phyloP scores from a whole-genome alignment of 2,888 invertebrate species.

The Girardia tigrina region DNA sequence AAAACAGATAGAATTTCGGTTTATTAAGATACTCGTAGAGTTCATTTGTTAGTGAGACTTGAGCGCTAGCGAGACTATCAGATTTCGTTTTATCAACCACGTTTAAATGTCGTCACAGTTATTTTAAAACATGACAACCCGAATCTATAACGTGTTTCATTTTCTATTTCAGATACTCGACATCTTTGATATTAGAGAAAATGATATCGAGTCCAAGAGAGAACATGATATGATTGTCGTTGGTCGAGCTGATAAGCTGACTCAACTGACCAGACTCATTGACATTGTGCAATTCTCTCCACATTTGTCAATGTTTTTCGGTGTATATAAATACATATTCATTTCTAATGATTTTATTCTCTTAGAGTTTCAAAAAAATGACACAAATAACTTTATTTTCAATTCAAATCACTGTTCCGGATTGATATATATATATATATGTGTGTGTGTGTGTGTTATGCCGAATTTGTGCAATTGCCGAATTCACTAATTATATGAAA shows the following conservation, averaged over 20 bases:
- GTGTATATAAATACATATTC: constrained; percentile 94
- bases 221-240: constrained; percentile 72
- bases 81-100: constrained; percentile 88
- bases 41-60: constrained; percentile 81
- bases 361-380: too few relatives aligned
- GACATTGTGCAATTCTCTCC: constrained; percentile 89
- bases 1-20: constrained; percentile 70
- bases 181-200: constrained; percentile 25
- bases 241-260: constrained; percentile 72
- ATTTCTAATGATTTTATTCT: constrained; percentile 75
- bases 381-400: too few relatives aligned
- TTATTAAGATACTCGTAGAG: constrained; percentile 72
- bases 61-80: constrained; percentile 90
- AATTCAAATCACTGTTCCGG: too few relatives aligned
- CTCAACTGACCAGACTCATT: constrained; percentile 82
- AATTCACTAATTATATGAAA: too few relatives aligned
- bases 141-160: constrained; percentile 62
- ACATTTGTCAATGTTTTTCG: constrained; percentile 91
- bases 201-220: constrained; percentile 91
- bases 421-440: too few relatives aligned
- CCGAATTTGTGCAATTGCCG: too few relatives aligned
- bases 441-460: too few relatives aligned
- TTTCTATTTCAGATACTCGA: constrained; percentile 29
- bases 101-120: constrained; percentile 85
- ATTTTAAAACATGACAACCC: constrained; percentile 82